Evolutionary conservation across 2,888 invertebrate species (phyloP).

Genomic region (Bellardia pandia): DNA sequence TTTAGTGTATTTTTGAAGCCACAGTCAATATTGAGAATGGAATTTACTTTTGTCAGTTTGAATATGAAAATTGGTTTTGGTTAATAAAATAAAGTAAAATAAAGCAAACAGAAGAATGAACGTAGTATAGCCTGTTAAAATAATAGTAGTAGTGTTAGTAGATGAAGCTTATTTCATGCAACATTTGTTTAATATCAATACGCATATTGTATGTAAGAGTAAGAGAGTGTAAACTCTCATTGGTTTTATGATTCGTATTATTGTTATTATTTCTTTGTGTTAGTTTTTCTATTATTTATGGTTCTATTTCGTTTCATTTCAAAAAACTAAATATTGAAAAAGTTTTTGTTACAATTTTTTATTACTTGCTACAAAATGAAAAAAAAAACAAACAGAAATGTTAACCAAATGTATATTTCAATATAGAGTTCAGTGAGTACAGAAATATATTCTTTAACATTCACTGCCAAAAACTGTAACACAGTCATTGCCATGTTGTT

Average conservation of each 20-base stretch:
- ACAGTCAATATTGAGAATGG: conserved; percentile 7
- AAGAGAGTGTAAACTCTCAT: conserved; percentile 4
- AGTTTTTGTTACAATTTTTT: conserved; percentile 49
- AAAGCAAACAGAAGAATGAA: neutral
- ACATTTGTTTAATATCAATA: conserved; percentile 32
- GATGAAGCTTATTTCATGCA: conserved; percentile 28
- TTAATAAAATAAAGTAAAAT: conserved; percentile 4
- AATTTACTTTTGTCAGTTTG: conserved; percentile 23
- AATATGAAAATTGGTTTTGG: conserved; percentile 24
- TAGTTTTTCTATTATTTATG: conserved; percentile 32
- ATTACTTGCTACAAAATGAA: neutral
- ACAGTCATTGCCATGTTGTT: conserved; percentile 7
- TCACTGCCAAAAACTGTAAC: conserved; percentile 30
- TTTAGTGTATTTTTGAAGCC: neutral
- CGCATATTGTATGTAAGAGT: neutral
- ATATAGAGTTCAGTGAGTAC: neutral
- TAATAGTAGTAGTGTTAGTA: neutral
- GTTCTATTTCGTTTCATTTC: conserved; percentile 36
- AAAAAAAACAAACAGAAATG: neutral
- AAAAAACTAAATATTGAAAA: conserved; percentile 55
- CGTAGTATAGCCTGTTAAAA: neutral
- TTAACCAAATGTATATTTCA: conserved; percentile 4
- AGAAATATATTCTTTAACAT: neutral
- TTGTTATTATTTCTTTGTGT: conserved; percentile 14
- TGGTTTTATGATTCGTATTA: conserved; percentile 18